phyloP scores from a whole-genome alignment of 2,888 invertebrate genomes.

The Tetranychus piercei region DNA sequence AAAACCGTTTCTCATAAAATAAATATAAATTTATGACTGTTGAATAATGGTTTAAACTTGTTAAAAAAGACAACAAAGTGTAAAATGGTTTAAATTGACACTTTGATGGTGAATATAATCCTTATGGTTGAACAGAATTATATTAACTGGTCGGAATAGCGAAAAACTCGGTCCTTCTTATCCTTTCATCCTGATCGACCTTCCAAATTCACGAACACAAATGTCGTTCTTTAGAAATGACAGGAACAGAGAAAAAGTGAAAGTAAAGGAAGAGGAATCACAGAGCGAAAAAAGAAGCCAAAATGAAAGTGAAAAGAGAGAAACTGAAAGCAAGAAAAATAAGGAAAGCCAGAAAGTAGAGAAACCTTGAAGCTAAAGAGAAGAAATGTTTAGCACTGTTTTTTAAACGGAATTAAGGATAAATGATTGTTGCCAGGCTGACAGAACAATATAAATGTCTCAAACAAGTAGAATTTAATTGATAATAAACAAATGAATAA shows the following conservation, averaged over 20 bases:
- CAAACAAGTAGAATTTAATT: too few species aligned
- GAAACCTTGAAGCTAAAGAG: neutral
- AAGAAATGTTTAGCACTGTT: neutral
- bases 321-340: neutral
- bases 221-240: too few species aligned
- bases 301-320: neutral
- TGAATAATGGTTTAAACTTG: too few species aligned
- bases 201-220: neutral
- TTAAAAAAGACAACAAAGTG: too few species aligned
- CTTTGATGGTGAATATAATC: neutral
- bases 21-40: too few species aligned
- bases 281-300: neutral
- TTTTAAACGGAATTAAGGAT: neutral
- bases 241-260: too few species aligned
- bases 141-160: neutral
- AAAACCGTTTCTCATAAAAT: neutral
- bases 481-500: too few species aligned
- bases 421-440: neutral
- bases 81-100: neutral
- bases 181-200: neutral
- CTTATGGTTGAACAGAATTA: neutral
- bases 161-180: neutral
- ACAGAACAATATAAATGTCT: too few species aligned
- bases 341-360: neutral
- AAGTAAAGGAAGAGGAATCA: too few species aligned